phyloP scores from a whole-genome alignment of 2,113 vertebrate species.

The Neolamprologus brichardi region DNA sequence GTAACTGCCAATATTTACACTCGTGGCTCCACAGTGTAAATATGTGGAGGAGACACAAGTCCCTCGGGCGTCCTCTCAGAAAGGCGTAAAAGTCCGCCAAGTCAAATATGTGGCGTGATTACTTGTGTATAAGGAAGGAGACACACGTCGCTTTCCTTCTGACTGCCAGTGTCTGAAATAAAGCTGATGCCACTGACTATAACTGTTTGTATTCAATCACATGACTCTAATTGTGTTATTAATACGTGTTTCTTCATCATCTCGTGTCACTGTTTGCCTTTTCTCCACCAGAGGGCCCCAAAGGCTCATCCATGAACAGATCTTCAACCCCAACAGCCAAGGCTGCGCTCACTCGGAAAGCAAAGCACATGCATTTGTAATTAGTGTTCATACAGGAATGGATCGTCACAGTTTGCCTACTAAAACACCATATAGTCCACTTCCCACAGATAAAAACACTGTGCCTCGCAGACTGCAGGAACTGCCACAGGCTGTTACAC shows the following conservation, averaged over 20 bases:
- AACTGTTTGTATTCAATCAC: not conserved
- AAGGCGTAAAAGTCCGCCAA: rapidly evolving
- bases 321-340: not conserved
- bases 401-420: not conserved
- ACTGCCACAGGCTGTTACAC: not conserved
- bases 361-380: not conserved
- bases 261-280: not conserved
- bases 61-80: not conserved
- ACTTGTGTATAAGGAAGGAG: not conserved
- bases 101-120: not conserved
- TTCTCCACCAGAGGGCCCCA: not conserved
- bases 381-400: rapidly evolving
- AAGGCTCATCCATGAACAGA: not conserved
- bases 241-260: not conserved
- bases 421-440: not conserved
- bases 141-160: rapidly evolving
- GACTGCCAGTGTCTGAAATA: not conserved
- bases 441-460: not conserved
- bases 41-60: not conserved
- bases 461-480: rapidly evolving
- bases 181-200: not conserved
- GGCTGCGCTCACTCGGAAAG: rapidly evolving
- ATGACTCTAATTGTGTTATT: not conserved
- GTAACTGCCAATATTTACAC: not conserved
- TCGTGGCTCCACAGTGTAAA: not conserved